Conservation (phyloP, 2,888 invertebrate species). For the Cosmia pyralina region DNA sequence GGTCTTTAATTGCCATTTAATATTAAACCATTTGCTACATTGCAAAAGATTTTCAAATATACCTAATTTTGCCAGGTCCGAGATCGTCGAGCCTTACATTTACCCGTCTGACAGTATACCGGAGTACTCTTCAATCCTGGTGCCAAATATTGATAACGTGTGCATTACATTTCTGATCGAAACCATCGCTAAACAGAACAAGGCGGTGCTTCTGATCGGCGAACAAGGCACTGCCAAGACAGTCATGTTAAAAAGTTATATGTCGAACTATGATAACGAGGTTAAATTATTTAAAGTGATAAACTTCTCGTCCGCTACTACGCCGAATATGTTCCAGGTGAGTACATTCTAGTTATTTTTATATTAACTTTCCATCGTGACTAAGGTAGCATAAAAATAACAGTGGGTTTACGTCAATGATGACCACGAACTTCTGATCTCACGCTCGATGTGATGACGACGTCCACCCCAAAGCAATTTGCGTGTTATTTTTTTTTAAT, state of each 20-base stretch:
- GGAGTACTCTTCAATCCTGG: constrained; percentile 95
- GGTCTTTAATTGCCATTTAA: neutral
- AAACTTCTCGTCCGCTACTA: constrained; percentile 97
- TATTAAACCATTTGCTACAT: neutral
- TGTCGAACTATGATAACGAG: constrained; percentile 94
- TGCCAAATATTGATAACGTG: constrained; percentile 97
- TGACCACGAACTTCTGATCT: neutral
- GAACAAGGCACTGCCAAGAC: constrained; percentile 98
- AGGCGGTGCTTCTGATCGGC: constrained; percentile 96
- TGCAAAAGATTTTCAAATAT: neutral
- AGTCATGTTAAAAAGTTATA: constrained; percentile 96
- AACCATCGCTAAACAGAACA: constrained; percentile 94
- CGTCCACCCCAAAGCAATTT: too few relatives aligned
- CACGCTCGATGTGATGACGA: too few relatives aligned
- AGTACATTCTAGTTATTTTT: constrained; percentile 24
- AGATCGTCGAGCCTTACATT: constrained; percentile 93
- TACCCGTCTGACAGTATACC: constrained; percentile 94
- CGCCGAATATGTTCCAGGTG: constrained; percentile 97
- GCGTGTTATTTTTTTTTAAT: neutral
- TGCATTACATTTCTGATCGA: constrained; percentile 95
- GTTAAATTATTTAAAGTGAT: constrained; percentile 94
- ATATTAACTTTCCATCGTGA: too few relatives aligned
- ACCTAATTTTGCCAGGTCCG: constrained; percentile 78
- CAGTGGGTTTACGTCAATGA: neutral
- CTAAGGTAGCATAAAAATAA: neutral